A percentile compares a stretch with the other conserved stretches of the same genome.
Conservation (phyloP, 2,113 vertebrate genomes). For the Crotophaga sulcirostris region DNA sequence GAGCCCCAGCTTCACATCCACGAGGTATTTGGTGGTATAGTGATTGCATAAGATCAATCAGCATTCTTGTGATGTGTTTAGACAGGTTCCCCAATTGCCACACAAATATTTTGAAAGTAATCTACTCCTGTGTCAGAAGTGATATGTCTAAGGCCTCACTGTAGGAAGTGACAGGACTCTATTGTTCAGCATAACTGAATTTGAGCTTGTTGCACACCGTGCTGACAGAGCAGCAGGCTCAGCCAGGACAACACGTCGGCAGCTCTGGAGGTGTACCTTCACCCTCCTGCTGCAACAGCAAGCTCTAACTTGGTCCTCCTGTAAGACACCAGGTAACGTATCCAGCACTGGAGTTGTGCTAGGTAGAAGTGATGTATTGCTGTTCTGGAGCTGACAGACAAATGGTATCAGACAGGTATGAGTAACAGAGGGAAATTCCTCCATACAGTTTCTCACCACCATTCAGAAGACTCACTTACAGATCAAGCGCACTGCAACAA, state of each 20-base stretch:
- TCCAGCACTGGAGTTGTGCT: not conserved
- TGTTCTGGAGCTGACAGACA: not conserved
- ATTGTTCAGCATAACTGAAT: conserved; percentile 45
- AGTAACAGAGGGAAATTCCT: not conserved
- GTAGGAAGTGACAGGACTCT: conserved; percentile 54
- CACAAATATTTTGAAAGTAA: conserved; percentile 64
- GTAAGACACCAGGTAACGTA: not conserved
- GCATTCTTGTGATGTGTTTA: conserved; percentile 45
- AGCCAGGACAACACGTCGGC: not conserved
- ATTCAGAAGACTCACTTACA: not conserved
- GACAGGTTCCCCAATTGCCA: conserved; percentile 50
- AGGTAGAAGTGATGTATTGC: not conserved
- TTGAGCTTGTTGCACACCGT: not conserved
- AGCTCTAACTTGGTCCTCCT: not conserved
- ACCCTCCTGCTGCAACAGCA: not conserved
- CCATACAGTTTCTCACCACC: not conserved
- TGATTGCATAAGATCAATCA: conserved; percentile 44
- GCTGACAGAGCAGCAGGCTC: not conserved
- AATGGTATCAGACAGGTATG: not conserved
- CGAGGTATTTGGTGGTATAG: conserved; percentile 24
- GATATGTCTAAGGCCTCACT: conserved; percentile 23
- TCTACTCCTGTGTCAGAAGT: conserved; percentile 57
- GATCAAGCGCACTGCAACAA: not conserved
- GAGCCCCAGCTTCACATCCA: not conserved
- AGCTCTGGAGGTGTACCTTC: not conserved